Evolutionary conservation across 2,888 invertebrate species (phyloP), one percentile per base, ranked within the genome.

Genomic region (Reticulitermes lucifugus): DNA sequence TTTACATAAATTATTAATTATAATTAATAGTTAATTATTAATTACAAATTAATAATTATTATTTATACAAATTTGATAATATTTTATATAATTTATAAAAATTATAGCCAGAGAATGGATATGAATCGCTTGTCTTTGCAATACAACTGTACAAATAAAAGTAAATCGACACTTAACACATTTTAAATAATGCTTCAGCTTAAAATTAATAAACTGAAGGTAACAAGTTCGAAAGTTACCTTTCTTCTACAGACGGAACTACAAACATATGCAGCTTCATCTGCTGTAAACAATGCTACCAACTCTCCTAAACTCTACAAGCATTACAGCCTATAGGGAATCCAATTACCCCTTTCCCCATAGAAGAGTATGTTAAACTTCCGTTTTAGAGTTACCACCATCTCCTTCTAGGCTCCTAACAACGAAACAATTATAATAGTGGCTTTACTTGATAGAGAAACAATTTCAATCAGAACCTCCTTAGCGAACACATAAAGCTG

Each of bases 381-480:
- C 71, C 60, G 85, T 85, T 59, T 82, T 77, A 80, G 60, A 71
- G 46, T 85, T 71, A 85, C 83, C 59, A 85, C 71, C 83, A 21
- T 79, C 77, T 77, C 77, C 29, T 29, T 43, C 46, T n/a, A 46
- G 51, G 35, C 79, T 79, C 22, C 75, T 83, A 85, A 83, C 79
- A 79, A 79, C 79, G n/a, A 70, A 85, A 80, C 80, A 83, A 80
- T 83, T 85, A 83, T 83, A 83, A 83, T 83, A 79, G 83, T 85
- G 55, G 85, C 73, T 65, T 86, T 84, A 70, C 79, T 84, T 83
- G 82, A 86, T 86, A 84, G 84, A 86, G 86, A 86, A 86, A 86
- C 86, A 86, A 84, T 86, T 86, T 83, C 84, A 86, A 86, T 84
- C 84, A 86, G 82, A 86, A 77, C 46, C 75, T 84, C 73, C 84